Base-by-base conservation (phyloP, 2,888 invertebrate species). In the Epinotia bilunana region DNA sequence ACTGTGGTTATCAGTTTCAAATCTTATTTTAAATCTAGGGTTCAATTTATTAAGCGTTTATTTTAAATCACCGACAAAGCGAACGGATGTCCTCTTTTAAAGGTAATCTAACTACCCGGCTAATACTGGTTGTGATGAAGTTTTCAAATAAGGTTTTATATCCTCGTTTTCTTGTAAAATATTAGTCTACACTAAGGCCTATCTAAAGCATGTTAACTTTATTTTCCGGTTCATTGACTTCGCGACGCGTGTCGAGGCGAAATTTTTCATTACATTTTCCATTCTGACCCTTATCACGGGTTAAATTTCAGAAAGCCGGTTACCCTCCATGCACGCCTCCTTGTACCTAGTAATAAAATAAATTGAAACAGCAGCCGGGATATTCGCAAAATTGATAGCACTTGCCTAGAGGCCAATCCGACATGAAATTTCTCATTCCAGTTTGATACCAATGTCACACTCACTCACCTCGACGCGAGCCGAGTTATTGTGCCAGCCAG, bases 351-450 rank as follows among this genome's bases (percentile, higher is more conserved):
- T 72, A 75, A 75, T 72, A 72, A 75, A 75, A 75, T 67, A 67
- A 75, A 75, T 61, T 75, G 61, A 75, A 72, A 67, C 72, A 72
- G 71, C 67, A 55, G 43, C 11, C 39, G 58, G 72, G 57, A 72
- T 72, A 72, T 75, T 67, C 75, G 65, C 39, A 46, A 72, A 72
- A 75, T 72, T 67, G 71, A 75, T 75, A 75, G 75, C 75, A 62
- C 57, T 75, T 62, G 18, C 55, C 28, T 43, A 7, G 20, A 58
- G 53, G 53, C 39, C 13, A 11, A 64, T 28, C 65, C 7, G 53
- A 64, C 53, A 7, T 53, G n/a, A 53, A n/a, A 53, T 53, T 53
- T n/a, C 53, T n/a, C 53, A 6, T 53, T 46, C 13, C 12, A 2
- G 13, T 46, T 46, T 13, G 12, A 46, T 13, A 13, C 46, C 12